Percentiles rank a stretch among this genome's conserved stretches.
Conservation (phyloP, 2,113 vertebrate species). For the Corythornis cristatus region DNA sequence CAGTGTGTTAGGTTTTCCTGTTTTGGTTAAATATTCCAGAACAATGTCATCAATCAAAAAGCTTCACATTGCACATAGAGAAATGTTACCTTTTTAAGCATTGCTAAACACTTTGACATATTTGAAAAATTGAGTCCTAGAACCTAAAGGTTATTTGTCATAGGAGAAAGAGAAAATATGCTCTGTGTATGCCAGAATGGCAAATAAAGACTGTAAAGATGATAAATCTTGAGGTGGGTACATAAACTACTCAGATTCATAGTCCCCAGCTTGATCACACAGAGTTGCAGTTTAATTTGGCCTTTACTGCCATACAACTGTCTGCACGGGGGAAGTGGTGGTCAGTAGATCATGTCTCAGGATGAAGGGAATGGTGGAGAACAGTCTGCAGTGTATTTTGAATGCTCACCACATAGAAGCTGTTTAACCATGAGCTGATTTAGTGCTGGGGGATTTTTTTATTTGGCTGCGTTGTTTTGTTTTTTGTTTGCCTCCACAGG, state of each 20-base stretch:
- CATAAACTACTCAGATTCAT: not conserved
- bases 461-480: not conserved
- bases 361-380: not conserved
- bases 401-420: not conserved
- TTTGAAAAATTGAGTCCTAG: constrained; percentile 41
- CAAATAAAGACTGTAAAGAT: constrained; percentile 43
- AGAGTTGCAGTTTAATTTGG: not conserved
- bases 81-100: constrained; percentile 31
- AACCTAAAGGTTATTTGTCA: constrained; percentile 49
- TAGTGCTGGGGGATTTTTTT: not conserved
- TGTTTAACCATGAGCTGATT: not conserved
- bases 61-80: not conserved
- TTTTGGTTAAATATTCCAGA: constrained; percentile 30
- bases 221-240: constrained; percentile 27
- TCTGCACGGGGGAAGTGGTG: not conserved
- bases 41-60: constrained; percentile 19
- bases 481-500: not conserved
- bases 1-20: not conserved
- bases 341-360: not conserved
- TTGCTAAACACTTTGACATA: constrained; percentile 21
- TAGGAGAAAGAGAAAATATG: not conserved
- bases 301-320: not conserved
- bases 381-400: not conserved
- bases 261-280: not conserved
- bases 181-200: not conserved